Evolutionary conservation across 2,113 vertebrate genomes (phyloP), one percentile per base, ranked within the genome.

Genomic region (Amblyopsis rosae): DNA sequence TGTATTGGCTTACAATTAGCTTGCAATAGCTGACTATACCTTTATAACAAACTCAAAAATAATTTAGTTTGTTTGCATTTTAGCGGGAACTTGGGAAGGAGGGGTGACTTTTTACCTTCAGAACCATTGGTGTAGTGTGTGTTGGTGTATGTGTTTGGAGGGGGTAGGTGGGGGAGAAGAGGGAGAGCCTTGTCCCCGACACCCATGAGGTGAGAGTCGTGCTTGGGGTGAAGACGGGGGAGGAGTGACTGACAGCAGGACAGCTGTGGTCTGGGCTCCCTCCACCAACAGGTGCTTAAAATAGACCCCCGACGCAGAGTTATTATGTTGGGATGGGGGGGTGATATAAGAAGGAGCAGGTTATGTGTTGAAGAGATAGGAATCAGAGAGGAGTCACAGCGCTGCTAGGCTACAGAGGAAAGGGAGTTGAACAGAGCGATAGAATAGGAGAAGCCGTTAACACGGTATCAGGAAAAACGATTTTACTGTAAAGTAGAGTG

Each of bases 241-340:
- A 55, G 50, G 19, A 47, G 17, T 86, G 84, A 86, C 83, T 84
- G 84, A 88, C 83, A 63, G 65, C 49, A 35, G 61, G 80, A 81
- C 86, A 86, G 80, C 84, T 88, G 81, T 55, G 62, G 62, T 75
- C 79, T 86, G 83, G 73, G 62, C 55, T 83, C 66, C 64, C 63
- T 86, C 73, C 68, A 71, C 73, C 70, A 81, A 81, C 84, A 84
- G 84, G 73, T 82, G 73, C 86, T 80, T 61, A 65, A 88, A 88
- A 88, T 88, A 86, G 80, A 67, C 51, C 45, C 35, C 9, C 51
- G 12, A 16, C 53, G 12, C 50, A 33, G 35, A 26, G 26, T 26
- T 26, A 1, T 26, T 26, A 26, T 2, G 26, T 26, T 26, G 26
- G 26, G 26, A 0, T 26, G 2, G 26, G 26, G 50, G 62, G 62